These are phyloP conservation scores for Hymenochirus boettgeri DNA, from an alignment of 2,113 vertebrate genomes.

Conservation along the genomic window DNA sequence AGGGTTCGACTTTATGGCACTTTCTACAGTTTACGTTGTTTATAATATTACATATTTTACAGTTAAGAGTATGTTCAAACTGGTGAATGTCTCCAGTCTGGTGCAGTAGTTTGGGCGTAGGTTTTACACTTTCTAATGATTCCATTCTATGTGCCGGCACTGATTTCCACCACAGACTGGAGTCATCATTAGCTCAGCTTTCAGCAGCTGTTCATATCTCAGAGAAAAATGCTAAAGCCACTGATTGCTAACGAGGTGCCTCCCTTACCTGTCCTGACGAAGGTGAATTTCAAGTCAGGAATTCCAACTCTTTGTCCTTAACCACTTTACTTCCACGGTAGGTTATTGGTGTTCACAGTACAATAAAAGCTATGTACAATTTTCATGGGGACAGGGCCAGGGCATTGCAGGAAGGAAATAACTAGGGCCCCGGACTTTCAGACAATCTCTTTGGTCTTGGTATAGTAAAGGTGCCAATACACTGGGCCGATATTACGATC, in stretches of 20 bases:
- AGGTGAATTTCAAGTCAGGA: not conserved
- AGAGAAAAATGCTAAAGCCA: constrained; percentile 10
- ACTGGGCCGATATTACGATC: too few species aligned
- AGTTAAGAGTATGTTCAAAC: too few species aligned
- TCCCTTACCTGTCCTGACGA: constrained; percentile 22
- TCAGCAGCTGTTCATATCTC: constrained; percentile 31
- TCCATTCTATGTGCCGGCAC: constrained; percentile 9
- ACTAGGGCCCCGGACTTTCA: too few species aligned
- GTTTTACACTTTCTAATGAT: constrained; percentile 1
- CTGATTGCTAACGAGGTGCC: constrained; percentile 1
- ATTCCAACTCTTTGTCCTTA: not conserved
- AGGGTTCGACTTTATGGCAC: too few species aligned
- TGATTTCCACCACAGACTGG: constrained; percentile 3
- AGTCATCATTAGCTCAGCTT: constrained; percentile 23
- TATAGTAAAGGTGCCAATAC: too few species aligned
- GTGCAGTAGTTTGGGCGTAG: constrained; percentile 13
- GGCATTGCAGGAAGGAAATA: too few species aligned
- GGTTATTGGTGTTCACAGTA: too few species aligned
- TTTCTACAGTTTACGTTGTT: too few species aligned
- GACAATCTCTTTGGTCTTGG: too few species aligned
- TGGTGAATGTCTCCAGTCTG: not conserved
- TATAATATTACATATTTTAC: too few species aligned
- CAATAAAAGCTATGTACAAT: too few species aligned
- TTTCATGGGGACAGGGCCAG: too few species aligned
- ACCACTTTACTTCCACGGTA: not conserved